phyloP scores from a whole-genome alignment of 2,797 vertebrate species.

The Cynopterus sphinx region DNA sequence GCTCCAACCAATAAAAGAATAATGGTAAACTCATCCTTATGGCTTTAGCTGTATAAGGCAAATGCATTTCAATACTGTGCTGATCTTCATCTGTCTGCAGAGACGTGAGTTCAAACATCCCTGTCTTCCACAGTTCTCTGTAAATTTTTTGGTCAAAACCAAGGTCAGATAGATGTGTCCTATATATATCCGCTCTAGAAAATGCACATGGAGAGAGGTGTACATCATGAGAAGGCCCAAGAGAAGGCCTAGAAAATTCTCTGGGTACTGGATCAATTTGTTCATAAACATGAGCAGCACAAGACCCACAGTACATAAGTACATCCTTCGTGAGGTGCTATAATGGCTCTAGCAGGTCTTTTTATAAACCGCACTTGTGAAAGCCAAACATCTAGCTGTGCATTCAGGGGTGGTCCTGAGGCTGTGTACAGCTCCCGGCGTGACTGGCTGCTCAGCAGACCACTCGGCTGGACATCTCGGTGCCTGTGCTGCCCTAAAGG shows the following conservation, averaged over 20 bases:
- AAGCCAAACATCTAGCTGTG: not conserved
- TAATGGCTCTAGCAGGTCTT: not conserved
- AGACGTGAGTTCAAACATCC: constrained; percentile 99
- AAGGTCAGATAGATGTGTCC: not conserved
- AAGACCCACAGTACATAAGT: not conserved
- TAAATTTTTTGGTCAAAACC: constrained; percentile 85
- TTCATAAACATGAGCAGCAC: not conserved
- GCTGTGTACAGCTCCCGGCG: not conserved
- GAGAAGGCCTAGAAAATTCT: not conserved
- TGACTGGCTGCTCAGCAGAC: not conserved
- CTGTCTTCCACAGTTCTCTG: constrained; percentile 98
- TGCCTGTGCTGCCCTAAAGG: not conserved
- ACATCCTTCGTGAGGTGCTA: too few species aligned
- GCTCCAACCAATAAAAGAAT: constrained; percentile 98
- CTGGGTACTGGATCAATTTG: not conserved
- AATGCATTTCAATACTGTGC: constrained; percentile 99
- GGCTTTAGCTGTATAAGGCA: constrained; percentile 99
- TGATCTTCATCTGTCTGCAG: constrained; percentile 99
- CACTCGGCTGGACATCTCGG: not conserved
- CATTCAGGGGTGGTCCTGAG: not conserved
- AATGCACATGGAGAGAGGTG: not conserved
- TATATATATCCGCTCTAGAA: not conserved
- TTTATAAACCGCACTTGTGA: not conserved
- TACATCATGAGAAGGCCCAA: not conserved
- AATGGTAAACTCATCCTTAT: constrained; percentile 99